Percentiles rank a stretch among this genome's conserved stretches.
phyloP scores from a whole-genome alignment of 2,113 vertebrate species.

The Eclectus roratus region DNA sequence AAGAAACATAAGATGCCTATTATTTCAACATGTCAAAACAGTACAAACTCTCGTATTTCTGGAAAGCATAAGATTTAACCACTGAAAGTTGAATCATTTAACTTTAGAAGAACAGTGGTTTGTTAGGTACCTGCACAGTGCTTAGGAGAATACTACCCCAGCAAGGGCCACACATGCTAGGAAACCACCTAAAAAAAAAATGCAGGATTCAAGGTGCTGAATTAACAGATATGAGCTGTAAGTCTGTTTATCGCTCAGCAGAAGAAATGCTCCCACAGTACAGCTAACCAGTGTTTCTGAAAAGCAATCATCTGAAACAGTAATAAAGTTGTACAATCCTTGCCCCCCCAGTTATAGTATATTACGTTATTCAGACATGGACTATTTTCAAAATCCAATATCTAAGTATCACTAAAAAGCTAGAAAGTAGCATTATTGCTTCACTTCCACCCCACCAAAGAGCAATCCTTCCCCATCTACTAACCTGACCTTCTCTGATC shows the following conservation, averaged over 20 bases:
- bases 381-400: neutral
- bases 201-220: neutral
- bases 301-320: neutral
- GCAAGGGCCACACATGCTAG: accelerated
- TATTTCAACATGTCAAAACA: neutral
- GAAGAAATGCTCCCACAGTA: neutral
- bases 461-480: neutral
- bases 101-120: neutral
- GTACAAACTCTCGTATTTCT: neutral
- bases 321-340: neutral
- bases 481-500: neutral
- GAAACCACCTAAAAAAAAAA: neutral
- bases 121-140: neutral
- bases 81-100: neutral
- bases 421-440: neutral
- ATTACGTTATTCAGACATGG: neutral
- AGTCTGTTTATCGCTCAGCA: neutral
- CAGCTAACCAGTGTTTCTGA: neutral
- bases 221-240: neutral
- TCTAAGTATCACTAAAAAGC: neutral
- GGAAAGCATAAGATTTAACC: neutral
- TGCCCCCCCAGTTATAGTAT: neutral
- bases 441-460: neutral
- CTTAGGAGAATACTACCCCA: neutral
- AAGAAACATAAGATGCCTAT: neutral